These are phyloP conservation scores for Muraenolepis orangiensis DNA, from an alignment of 2,797 vertebrate genomes.

Conservation along the genomic window DNA sequence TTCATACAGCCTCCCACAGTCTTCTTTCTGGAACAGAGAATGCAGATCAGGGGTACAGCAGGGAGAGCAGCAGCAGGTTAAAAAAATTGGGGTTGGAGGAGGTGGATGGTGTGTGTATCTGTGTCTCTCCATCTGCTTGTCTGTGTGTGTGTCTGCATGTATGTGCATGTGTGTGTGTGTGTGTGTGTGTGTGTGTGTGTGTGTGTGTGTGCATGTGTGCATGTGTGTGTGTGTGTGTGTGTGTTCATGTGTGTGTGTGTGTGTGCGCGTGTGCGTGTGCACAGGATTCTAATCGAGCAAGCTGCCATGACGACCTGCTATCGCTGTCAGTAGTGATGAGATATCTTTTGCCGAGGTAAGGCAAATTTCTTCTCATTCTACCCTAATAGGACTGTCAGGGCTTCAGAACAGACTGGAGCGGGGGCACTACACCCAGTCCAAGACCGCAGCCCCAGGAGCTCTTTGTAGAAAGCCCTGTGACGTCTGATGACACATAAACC, in stretches of 20 bases:
- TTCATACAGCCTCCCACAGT: not conserved
- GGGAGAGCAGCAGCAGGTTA: not conserved
- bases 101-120: not conserved
- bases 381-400: slow-evolving; percentile 64
- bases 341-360: slow-evolving; percentile 66
- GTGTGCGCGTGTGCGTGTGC: not conserved
- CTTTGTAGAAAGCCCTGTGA: slow-evolving; percentile 19
- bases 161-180: not conserved
- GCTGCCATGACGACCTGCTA: slow-evolving; percentile 61
- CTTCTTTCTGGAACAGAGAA: slow-evolving; percentile 1
- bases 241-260: not conserved
- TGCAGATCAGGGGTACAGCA: slow-evolving; percentile 1
- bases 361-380: slow-evolving; percentile 61
- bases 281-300: slow-evolving; percentile 50
- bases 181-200: not conserved
- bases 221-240: not conserved
- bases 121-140: no score
- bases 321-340: slow-evolving; percentile 59
- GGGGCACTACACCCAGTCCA: not conserved
- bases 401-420: slow-evolving; percentile 46
- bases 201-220: not conserved
- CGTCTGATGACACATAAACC: slow-evolving; percentile 49
- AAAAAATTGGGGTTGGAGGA: not conserved
- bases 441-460: not conserved
- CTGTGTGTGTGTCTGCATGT: not conserved